Conservation (phyloP, 2,888 invertebrate species). For the Patella caerulea region DNA sequence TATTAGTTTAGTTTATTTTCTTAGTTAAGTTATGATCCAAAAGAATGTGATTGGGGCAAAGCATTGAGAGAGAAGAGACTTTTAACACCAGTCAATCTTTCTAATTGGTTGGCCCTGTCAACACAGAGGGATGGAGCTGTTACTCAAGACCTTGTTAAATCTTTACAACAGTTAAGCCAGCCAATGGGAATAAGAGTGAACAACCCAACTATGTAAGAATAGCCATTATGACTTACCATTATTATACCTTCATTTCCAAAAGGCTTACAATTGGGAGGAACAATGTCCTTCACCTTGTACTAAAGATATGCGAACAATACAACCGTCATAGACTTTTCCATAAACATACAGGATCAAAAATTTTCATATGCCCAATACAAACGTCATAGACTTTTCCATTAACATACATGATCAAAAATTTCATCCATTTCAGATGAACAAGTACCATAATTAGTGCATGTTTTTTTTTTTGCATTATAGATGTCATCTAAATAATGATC, state of each 20-base stretch:
- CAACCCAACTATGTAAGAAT: constrained; percentile 56
- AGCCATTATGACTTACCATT: neutral
- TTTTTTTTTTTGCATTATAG: constrained; percentile 8
- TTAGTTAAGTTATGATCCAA: constrained; percentile 70
- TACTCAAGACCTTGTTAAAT: constrained; percentile 63
- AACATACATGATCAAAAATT: no score
- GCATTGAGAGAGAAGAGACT: constrained; percentile 75
- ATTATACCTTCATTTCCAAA: no score
- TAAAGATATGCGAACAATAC: no score
- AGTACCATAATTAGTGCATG: neutral
- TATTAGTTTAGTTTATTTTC: constrained; percentile 18
- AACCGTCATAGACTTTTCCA: no score
- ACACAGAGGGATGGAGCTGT: constrained; percentile 44
- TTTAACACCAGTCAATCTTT: constrained; percentile 52
- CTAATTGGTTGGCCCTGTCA: constrained; percentile 67
- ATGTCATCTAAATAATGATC: constrained; percentile 27
- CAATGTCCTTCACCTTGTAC: no score
- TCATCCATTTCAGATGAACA: no score
- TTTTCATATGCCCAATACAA: no score
- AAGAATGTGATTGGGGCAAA: constrained; percentile 84
- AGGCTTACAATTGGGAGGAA: no score
- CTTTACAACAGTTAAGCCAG: constrained; percentile 64
- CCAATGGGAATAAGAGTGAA: constrained; percentile 69
- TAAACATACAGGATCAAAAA: no score
- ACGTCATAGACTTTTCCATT: no score